Percentiles rank a stretch among this genome's conserved stretches.
phyloP scores from a whole-genome alignment of 2,797 vertebrate genomes.

The Pelobates cultripes region DNA sequence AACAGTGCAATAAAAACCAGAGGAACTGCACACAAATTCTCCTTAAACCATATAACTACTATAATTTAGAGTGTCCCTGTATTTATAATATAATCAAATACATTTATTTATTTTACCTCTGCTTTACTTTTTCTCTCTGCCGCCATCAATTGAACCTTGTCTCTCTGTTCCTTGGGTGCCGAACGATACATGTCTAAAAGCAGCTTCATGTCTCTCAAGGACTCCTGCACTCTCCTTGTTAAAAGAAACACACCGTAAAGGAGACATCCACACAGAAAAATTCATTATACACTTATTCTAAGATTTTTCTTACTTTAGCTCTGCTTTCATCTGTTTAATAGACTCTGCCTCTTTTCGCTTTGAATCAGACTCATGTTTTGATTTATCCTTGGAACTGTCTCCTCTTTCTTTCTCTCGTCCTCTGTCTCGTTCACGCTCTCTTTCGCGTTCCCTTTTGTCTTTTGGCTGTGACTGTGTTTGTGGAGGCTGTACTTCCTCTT shows the following conservation, averaged over 20 bases:
- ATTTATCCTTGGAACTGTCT: conserved; percentile 76
- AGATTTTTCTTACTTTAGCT: conserved; percentile 84
- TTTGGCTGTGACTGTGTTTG: conserved; percentile 76
- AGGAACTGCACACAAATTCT: too few relatives aligned
- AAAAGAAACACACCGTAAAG: conserved; percentile 4
- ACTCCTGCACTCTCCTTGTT: conserved; percentile 92
- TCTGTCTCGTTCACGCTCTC: conserved; percentile 83
- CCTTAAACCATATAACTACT: too few relatives aligned
- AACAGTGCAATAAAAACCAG: too few relatives aligned
- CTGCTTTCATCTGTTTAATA: conserved; percentile 87
- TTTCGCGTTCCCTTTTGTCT: conserved; percentile 68
- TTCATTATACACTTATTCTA: background rate
- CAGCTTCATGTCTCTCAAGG: conserved; percentile 96
- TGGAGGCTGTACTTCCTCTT: conserved; percentile 67
- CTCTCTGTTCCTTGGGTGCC: conserved; percentile 95
- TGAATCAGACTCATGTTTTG: conserved; percentile 75
- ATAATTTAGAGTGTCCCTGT: too few relatives aligned
- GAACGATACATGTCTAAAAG: conserved; percentile 96
- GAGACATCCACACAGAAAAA: background rate
- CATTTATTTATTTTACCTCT: conserved; percentile 76
- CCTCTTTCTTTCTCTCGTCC: conserved; percentile 82
- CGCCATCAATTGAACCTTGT: conserved; percentile 98
- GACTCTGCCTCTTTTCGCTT: conserved; percentile 93
- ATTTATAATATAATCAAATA: too few relatives aligned
- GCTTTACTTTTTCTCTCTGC: conserved; percentile 96